A percentile compares a stretch with the other conserved stretches of the same genome.
Evolutionary conservation across 2,113 vertebrate genomes (phyloP).

Genomic region (Holacanthus passer): DNA sequence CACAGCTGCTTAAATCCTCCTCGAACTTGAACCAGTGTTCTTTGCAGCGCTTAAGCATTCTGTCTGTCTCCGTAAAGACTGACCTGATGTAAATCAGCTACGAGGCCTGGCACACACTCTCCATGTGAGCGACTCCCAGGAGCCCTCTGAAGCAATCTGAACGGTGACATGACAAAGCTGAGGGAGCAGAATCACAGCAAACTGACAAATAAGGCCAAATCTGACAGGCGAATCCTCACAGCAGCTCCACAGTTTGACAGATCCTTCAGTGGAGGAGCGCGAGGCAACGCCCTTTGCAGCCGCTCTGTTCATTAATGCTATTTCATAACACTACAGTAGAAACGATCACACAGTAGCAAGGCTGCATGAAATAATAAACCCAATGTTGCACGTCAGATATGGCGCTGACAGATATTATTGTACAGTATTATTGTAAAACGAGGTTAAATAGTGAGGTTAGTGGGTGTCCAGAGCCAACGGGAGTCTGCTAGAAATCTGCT

Average conservation of each 20-base stretch:
- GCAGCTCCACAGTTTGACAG: conserved; percentile 66
- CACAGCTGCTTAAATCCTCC: conserved; percentile 36
- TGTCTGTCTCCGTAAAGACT: conserved; percentile 33
- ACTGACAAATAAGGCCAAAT: conserved; percentile 77
- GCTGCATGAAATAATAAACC: conserved; percentile 8
- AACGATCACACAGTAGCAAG: conserved; percentile 5
- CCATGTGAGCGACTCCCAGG: conserved; percentile 51
- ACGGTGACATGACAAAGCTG: conserved; percentile 71
- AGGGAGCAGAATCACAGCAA: conserved; percentile 74
- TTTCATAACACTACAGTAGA: conserved; percentile 57
- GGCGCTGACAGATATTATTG: not conserved
- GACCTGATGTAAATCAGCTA: conserved; percentile 61
- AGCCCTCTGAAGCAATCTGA: conserved; percentile 59
- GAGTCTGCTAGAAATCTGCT: conserved; percentile 21
- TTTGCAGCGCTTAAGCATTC: conserved; percentile 20
- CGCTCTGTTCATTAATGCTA: conserved; percentile 37
- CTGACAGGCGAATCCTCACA: conserved; percentile 76
- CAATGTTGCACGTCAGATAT: not conserved
- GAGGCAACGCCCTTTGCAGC: conserved; percentile 63
- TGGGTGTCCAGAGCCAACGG: not conserved
- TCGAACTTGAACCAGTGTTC: conserved; percentile 48
- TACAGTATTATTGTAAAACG: conserved; percentile 1
- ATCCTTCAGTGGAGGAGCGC: conserved; percentile 54
- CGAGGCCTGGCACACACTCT: conserved; percentile 38
- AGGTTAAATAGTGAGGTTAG: not conserved